Evolutionary conservation across 2,888 invertebrate genomes (phyloP), one percentile per base, ranked within the genome.

Genomic region (Dyspetes luteomarginatus): DNA sequence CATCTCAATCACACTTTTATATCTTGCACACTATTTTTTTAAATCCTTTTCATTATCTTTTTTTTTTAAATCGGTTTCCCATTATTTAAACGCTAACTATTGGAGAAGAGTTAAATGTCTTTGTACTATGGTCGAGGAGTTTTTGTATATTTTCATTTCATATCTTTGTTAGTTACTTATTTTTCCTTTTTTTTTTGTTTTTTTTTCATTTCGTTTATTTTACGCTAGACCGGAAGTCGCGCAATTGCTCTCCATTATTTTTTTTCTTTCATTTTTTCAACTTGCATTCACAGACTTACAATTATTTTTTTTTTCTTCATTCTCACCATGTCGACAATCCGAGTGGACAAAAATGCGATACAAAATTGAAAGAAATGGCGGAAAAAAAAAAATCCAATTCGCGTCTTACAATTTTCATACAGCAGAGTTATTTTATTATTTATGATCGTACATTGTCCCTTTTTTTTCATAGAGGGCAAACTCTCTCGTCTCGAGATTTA

Each of bases 41-140:
- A 74, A 30, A 55, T 60, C 50, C n/a, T 64, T 85, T 85, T 85
- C 82, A 79, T 85, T 85, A 85, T 83, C 69, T 83, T 69, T 65
- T 81, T 75, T 76, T 78, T 69, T 82, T 82, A 82, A 80, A 68
- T 81, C 84, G 82, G 73, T 84, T 84, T 85, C 82, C 79, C 82
- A 80, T 81, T 73, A 83, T 85, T 84, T 85, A 84, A 86, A 86
- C 82, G 81, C 88, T 88, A 87, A 83, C 89, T 88, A 88, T 88
- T 86, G 87, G 86, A 87, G 86, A 90, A 87, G 86, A 88, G 86
- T 90, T 89, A 88, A 87, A 88, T 88, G 89, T 90, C 88, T 92
- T 92, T 92, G 92, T 92, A 92, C 92, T 92, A 92, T 91, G 81
- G 88, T 91, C 90, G 88, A 92, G 91, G 91, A 92, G 90, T 92